A percentile compares a stretch with the other conserved stretches of the same genome.
These are phyloP conservation scores for Phragmatobia fuliginosa DNA, from an alignment of 2,888 invertebrate species.

Conservation along the genomic window DNA sequence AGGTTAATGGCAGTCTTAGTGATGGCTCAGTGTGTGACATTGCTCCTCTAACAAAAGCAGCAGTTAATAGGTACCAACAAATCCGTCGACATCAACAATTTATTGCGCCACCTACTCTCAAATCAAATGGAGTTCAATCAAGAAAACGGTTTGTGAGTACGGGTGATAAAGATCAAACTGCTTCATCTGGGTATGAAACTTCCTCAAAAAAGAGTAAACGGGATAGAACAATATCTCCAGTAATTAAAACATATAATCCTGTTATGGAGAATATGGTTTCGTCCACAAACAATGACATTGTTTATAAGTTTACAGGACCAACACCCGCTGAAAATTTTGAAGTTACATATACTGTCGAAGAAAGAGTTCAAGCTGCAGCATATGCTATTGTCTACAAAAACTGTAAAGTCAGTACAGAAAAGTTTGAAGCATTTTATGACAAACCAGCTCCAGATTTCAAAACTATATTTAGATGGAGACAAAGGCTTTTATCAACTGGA, in stretches of 20 bases:
- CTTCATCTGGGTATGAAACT: slow-evolving; percentile 75
- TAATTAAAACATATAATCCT: slow-evolving; percentile 64
- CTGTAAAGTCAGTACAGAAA: slow-evolving; percentile 76
- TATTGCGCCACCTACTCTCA: slow-evolving; percentile 57
- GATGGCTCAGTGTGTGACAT: slow-evolving; percentile 77
- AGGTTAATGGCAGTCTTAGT: slow-evolving; percentile 74
- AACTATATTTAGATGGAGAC: slow-evolving; percentile 81
- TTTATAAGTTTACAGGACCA: slow-evolving; percentile 73
- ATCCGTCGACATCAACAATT: slow-evolving; percentile 60
- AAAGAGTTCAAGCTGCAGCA: slow-evolving; percentile 77
- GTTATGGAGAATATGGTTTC: slow-evolving; percentile 82
- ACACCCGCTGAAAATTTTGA: slow-evolving; percentile 70
- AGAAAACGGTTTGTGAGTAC: slow-evolving; percentile 70
- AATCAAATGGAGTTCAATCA: slow-evolving; percentile 56
- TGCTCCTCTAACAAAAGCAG: slow-evolving; percentile 63
- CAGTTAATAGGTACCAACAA: slow-evolving; percentile 68
- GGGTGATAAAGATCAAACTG: slow-evolving; percentile 72
- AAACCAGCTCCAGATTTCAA: slow-evolving; percentile 84
- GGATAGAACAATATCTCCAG: slow-evolving; percentile 59
- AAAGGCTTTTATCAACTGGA: slow-evolving; percentile 73
- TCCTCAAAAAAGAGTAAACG: slow-evolving; percentile 67
- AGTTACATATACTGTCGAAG: slow-evolving; percentile 76
- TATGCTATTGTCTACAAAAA: slow-evolving; percentile 80
- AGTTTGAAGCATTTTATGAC: slow-evolving; percentile 74
- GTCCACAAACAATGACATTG: slow-evolving; percentile 77